phyloP scores from a whole-genome alignment of 2,888 invertebrate genomes.

The Smittia sp. region DNA sequence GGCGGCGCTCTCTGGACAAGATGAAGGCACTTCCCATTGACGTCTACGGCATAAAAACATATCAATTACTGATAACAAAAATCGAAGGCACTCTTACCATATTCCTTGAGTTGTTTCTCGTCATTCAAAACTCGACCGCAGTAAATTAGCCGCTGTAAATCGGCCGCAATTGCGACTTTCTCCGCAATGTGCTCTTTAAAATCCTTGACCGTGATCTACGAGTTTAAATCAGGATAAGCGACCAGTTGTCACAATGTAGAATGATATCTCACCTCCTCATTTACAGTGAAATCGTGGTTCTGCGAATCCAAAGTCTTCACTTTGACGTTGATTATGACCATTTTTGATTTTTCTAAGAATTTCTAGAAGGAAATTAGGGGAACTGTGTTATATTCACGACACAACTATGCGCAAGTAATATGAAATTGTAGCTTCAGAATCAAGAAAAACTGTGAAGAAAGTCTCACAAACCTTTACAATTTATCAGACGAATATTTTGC shows the following conservation, averaged over 20 bases:
- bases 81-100: no score
- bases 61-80: slow-evolving; percentile 48
- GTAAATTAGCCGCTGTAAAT: slow-evolving; percentile 86
- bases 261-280: slow-evolving; percentile 74
- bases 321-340: slow-evolving; percentile 69
- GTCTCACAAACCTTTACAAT: no score
- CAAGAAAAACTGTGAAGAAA: no score
- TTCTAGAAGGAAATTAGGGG: no score
- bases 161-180: slow-evolving; percentile 73
- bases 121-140: slow-evolving; percentile 91
- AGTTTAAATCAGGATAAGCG: slow-evolving; percentile 43
- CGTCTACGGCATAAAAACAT: no score
- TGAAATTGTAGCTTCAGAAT: no score
- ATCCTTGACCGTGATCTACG: slow-evolving; percentile 74
- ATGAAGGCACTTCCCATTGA: slow-evolving; percentile 89
- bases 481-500: neutral
- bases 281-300: slow-evolving; percentile 77
- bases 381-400: no score
- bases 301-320: slow-evolving; percentile 87
- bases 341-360: slow-evolving; percentile 26
- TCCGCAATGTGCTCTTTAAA: slow-evolving; percentile 78
- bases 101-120: slow-evolving; percentile 79
- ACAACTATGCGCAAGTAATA: no score
- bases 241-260: neutral
- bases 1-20: slow-evolving; percentile 87